Evolutionary conservation across 2,888 invertebrate genomes (phyloP).

Genomic region (Cyrtodaria siliqua): DNA sequence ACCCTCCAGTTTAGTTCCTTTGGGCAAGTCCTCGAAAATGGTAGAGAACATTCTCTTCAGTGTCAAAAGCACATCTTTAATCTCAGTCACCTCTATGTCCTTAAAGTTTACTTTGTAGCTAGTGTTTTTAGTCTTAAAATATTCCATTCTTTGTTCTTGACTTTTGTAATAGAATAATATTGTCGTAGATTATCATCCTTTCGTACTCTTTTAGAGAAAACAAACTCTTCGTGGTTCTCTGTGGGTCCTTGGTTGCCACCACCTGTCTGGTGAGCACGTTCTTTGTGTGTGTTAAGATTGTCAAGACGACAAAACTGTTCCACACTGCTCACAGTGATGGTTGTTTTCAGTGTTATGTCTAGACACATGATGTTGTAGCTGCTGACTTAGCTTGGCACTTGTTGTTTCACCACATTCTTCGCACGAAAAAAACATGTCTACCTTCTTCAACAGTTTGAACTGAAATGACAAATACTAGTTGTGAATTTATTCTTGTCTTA

Average conservation of each 20-base stretch:
- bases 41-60: conserved; percentile 16
- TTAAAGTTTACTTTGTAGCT: conserved; percentile 26
- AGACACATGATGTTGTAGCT: conserved; percentile 10
- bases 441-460: no score
- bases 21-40: conserved; percentile 26
- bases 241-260: conserved; percentile 28
- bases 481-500: no score
- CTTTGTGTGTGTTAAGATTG: conserved; percentile 1
- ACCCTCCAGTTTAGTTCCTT: conserved; percentile 18
- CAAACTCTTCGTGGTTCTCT: conserved; percentile 25
- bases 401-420: conserved; percentile 6
- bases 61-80: conserved; percentile 13
- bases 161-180: conserved; percentile 12
- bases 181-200: conserved; percentile 10
- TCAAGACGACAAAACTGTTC: conserved; percentile 4
- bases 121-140: conserved; percentile 29
- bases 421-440: no score
- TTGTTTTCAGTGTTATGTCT: conserved; percentile 25
- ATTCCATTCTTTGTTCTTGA: conserved; percentile 27
- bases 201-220: conserved; percentile 10
- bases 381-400: conserved; percentile 12
- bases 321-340: conserved; percentile 10
- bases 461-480: no score
- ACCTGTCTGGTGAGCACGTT: conserved; percentile 18
- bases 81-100: conserved; percentile 37